Base-by-base conservation (phyloP, 1,140 invertebrate genomes). In the Trinorchestia longiramus region DNA sequence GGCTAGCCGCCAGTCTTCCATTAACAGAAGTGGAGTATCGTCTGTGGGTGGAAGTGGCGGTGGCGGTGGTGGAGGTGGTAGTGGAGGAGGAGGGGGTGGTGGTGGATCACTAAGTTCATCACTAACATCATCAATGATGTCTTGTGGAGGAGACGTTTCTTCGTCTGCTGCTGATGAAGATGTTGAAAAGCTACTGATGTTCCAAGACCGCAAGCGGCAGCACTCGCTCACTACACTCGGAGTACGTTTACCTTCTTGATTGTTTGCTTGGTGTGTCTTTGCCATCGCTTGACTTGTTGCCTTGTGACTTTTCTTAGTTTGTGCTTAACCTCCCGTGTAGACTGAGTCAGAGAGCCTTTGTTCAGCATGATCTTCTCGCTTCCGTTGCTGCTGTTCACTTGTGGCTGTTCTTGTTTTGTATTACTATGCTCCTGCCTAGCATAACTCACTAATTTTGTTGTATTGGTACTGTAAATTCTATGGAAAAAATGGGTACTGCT, bases 161-260 rank as follows among this genome's bases (percentile, higher is more conserved):
- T 94, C 92, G 92, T 94, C 92, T 45, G 92, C 44, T 40, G 92
- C 92, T 47, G 92, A 94, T 40, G 92, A 94, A 45, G 92, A 94
- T 40, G 92, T 94, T 36, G 92, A 94, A 40, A 94, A 94, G 40
- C 92, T 94, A 17, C 92, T 94, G 43, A 44, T 94, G 43, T 47
- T 94, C 44, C 92, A 94, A 45, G 92, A 94, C 92, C 43, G 92
- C 43, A 94, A 94, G 92, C 11, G 92, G 43, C 92, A 94, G 41
- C 92, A 94, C 92, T 94, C 92, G 92, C 92, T 94, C 28, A 94
- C 92, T 44, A 94, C 92, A 23, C 92, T 94, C 92, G 92, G 92
- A 94, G 92, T 94, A 94, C 92, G 92, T 94, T 94, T 77, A 19
- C 8, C 62, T 36, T 36, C 62, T 77, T 77, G 62, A 77, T 77